phyloP scores from a whole-genome alignment of 2,797 vertebrate species.

The Oreonectes daqikongensis region DNA sequence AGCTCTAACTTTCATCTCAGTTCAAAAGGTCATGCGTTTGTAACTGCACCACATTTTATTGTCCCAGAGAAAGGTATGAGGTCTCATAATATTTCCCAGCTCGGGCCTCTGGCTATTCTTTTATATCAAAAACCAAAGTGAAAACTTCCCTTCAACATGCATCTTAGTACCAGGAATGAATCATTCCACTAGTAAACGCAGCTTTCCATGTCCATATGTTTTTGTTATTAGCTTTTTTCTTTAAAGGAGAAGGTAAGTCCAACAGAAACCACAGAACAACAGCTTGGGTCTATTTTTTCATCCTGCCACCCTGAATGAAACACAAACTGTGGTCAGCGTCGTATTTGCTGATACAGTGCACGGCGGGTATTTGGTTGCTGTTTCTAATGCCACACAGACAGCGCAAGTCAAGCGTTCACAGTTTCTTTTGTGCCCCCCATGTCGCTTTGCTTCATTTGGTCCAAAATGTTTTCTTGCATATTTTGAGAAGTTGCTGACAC shows the following conservation, averaged over 20 bases:
- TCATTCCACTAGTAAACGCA: slow-evolving; percentile 65
- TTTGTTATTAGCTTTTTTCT: slow-evolving; percentile 64
- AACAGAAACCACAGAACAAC: slow-evolving; percentile 65
- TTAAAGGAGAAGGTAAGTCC: slow-evolving; percentile 56
- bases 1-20: slow-evolving; percentile 55
- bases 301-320: slow-evolving; percentile 67
- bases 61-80: slow-evolving; percentile 65
- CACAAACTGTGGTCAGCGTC: slow-evolving; percentile 63
- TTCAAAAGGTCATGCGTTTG: slow-evolving; percentile 66
- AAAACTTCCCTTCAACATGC: slow-evolving; percentile 69
- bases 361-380: slow-evolving; percentile 63
- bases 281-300: slow-evolving; percentile 68
- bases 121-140: slow-evolving; percentile 67
- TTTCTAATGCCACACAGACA: slow-evolving; percentile 65
- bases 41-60: slow-evolving; percentile 65
- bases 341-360: slow-evolving; percentile 62
- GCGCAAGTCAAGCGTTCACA: slow-evolving; percentile 63
- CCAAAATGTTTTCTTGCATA: slow-evolving; percentile 40
- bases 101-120: slow-evolving; percentile 59
- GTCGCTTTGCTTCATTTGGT: slow-evolving; percentile 32
- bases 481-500: slow-evolving; percentile 34
- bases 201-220: slow-evolving; percentile 67
- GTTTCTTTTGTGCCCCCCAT: slow-evolving; percentile 51
- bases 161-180: slow-evolving; percentile 69
- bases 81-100: slow-evolving; percentile 65